A percentile compares a stretch with the other conserved stretches of the same genome.
phyloP scores from a whole-genome alignment of 2,113 vertebrate genomes.

The Toxostoma redivivum region DNA sequence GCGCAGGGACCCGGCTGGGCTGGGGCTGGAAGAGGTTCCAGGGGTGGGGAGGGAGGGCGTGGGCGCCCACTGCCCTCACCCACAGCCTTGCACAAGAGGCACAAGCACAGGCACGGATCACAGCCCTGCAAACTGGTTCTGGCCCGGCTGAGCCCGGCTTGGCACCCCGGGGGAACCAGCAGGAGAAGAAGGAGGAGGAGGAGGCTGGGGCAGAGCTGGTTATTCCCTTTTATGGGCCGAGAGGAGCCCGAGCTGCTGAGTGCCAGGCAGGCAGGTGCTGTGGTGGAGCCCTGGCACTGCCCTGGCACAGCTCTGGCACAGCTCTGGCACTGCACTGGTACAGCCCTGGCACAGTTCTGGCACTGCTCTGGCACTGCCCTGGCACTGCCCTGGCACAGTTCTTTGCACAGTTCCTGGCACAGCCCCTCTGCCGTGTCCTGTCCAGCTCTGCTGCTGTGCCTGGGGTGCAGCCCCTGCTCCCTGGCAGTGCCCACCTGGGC shows the following conservation, averaged over 20 bases:
- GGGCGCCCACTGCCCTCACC: not conserved
- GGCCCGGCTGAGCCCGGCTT: not conserved
- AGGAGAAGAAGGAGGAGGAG: not conserved
- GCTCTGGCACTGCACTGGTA: too few species aligned
- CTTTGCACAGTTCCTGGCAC: too few species aligned
- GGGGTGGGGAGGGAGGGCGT: not conserved
- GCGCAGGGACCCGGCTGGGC: fast-evolving
- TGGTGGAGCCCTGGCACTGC: not conserved
- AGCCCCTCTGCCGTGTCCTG: too few species aligned
- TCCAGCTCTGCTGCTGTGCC: too few species aligned
- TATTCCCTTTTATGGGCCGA: not conserved
- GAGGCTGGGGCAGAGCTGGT: not conserved
- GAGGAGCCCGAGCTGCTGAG: fast-evolving
- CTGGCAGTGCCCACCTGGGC: not conserved
- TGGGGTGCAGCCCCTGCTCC: too few species aligned
- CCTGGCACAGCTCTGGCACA: too few species aligned
- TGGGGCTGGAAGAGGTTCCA: not conserved
- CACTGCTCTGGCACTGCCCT: too few species aligned
- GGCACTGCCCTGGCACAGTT: too few species aligned
- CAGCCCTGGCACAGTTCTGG: too few species aligned
- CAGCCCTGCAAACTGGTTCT: not conserved
- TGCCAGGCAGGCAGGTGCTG: not conserved
- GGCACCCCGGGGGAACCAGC: not conserved
- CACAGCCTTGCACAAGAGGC: not conserved
- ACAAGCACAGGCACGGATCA: not conserved